phyloP scores from a whole-genome alignment of 2,113 vertebrate species.

The Hypocryptadius cinnamomeus region DNA sequence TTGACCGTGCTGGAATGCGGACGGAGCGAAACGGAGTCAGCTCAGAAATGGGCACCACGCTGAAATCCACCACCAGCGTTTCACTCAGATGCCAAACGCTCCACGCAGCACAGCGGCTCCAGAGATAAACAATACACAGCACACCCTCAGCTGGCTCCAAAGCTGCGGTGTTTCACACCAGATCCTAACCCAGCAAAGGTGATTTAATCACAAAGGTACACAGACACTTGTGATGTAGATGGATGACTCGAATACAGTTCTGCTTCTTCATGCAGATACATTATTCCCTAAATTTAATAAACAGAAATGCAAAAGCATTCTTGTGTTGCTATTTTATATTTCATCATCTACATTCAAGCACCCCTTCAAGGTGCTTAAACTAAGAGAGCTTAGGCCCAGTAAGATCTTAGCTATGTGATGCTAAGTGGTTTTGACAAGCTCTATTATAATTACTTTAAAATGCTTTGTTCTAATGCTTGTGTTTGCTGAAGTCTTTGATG shows the following conservation, averaged over 20 bases:
- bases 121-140: rapidly evolving
- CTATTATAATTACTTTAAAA: constrained; percentile 35
- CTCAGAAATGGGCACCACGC: rapidly evolving
- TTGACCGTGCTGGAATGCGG: rapidly evolving
- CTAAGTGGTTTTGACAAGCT: constrained; percentile 26
- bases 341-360: background rate
- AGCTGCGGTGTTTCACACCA: background rate
- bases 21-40: rapidly evolving
- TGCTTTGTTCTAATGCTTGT: constrained; percentile 17
- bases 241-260: background rate
- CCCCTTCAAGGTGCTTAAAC: background rate
- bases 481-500: constrained; percentile 42
- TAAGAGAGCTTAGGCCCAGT: background rate
- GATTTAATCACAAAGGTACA: background rate
- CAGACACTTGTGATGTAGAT: background rate
- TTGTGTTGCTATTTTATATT: background rate
- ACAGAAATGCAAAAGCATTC: background rate
- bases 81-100: background rate
- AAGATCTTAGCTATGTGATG: background rate
- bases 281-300: background rate
- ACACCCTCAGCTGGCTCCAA: background rate
- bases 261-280: background rate
- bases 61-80: background rate
- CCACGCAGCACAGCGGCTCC: background rate
- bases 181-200: background rate